These are phyloP conservation scores for Araneus ventricosus DNA, from an alignment of 1,140 invertebrate species.

Conservation along the genomic window DNA sequence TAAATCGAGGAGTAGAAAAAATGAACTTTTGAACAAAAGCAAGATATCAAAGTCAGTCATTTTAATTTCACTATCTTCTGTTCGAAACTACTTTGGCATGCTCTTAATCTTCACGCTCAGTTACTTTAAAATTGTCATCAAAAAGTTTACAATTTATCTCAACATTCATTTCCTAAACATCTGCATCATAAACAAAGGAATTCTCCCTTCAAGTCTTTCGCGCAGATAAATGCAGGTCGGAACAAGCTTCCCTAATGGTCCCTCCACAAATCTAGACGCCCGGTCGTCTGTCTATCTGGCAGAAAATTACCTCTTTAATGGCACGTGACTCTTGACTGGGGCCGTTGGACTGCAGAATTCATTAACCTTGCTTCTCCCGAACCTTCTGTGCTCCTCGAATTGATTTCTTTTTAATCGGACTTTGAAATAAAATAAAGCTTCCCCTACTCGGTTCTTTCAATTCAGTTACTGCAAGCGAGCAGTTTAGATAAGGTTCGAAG, in stretches of 20 bases:
- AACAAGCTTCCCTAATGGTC: background rate
- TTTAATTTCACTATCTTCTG: no score
- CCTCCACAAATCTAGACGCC: background rate
- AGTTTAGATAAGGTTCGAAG: background rate
- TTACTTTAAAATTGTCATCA: no score
- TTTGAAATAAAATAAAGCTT: background rate
- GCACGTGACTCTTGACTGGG: constrained; percentile 25
- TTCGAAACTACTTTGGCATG: no score
- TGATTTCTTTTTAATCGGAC: background rate
- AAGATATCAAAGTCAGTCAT: no score
- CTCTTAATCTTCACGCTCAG: no score
- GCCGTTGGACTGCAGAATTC: background rate
- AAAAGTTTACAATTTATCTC: no score
- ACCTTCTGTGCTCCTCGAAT: background rate
- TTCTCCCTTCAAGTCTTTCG: background rate
- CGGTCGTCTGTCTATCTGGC: background rate
- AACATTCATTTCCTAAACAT: no score
- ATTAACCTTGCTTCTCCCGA: background rate
- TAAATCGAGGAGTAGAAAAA: no score
- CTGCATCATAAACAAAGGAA: no score
- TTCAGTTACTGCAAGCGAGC: background rate
- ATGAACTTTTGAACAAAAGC: no score
- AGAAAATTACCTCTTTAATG: constrained; percentile 22
- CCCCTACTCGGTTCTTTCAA: background rate
- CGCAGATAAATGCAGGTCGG: background rate